Percentiles rank a stretch among this genome's conserved stretches.
phyloP scores from a whole-genome alignment of 2,113 vertebrate genomes.

The Callospermophilus lateralis region DNA sequence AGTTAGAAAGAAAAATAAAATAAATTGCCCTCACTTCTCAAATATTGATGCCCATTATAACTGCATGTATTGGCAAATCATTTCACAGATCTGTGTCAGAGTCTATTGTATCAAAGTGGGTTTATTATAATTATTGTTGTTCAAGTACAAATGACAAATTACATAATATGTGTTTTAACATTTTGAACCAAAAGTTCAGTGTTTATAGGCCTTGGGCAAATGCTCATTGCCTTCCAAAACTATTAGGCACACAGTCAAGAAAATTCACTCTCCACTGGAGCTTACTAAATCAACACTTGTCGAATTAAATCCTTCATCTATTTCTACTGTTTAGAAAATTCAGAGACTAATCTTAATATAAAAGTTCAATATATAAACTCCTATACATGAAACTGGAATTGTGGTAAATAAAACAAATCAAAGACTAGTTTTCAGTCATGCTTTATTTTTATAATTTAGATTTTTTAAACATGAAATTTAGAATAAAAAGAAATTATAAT shows the following conservation, averaged over 20 bases:
- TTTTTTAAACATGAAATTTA: neutral
- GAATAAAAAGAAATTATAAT: neutral
- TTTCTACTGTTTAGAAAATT: slow-evolving; percentile 58
- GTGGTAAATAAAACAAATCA: neutral
- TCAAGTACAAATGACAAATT: slow-evolving; percentile 61
- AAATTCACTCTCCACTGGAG: slow-evolving; percentile 69
- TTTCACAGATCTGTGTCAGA: slow-evolving; percentile 31
- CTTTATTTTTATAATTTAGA: neutral
- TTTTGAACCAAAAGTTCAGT: slow-evolving; percentile 67
- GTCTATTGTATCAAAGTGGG: neutral
- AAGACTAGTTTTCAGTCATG: neutral
- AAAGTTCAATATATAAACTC: slow-evolving; percentile 45
- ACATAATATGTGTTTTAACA: slow-evolving; percentile 52
- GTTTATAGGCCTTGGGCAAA: slow-evolving; percentile 71
- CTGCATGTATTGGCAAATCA: slow-evolving; percentile 34
- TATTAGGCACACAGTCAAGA: slow-evolving; percentile 68
- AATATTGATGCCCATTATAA: neutral
- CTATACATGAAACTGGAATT: slow-evolving; percentile 12
- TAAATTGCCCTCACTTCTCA: neutral
- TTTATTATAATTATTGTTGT: slow-evolving; percentile 53
- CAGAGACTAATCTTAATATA: slow-evolving; percentile 52
- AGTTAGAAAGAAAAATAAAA: slow-evolving; percentile 53
- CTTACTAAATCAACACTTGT: slow-evolving; percentile 75
- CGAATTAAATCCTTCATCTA: slow-evolving; percentile 70
- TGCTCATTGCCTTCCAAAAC: slow-evolving; percentile 65